Percentiles rank a stretch among this genome's conserved stretches.
These are phyloP conservation scores for Onthophagus sagittarius DNA, from an alignment of 2,888 invertebrate genomes.

Conservation along the genomic window DNA sequence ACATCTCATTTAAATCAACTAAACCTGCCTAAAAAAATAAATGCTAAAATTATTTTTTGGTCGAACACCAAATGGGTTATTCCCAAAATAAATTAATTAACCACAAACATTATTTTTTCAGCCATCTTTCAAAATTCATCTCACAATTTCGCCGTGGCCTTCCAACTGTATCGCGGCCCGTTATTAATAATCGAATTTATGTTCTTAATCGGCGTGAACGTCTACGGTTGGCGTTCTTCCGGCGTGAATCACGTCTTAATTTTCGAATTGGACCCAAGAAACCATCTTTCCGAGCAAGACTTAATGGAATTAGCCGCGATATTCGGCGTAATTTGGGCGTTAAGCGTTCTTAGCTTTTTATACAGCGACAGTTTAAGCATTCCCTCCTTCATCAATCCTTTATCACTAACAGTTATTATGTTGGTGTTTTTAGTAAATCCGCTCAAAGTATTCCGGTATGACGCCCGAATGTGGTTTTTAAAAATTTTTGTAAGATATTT, in stretches of 20 bases:
- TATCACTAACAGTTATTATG: constrained; percentile 66
- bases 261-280: constrained; percentile 76
- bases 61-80: not conserved
- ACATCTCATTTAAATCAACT: too few species aligned
- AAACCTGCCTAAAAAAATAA: too few species aligned
- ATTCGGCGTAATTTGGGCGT: constrained; percentile 72
- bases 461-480: constrained; percentile 73
- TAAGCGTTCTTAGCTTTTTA: constrained; percentile 64
- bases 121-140: constrained; percentile 53
- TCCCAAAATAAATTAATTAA: not conserved
- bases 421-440: constrained; percentile 72
- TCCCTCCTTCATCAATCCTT: constrained; percentile 73
- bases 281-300: constrained; percentile 73
- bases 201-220: constrained; percentile 75
- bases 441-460: constrained; percentile 68
- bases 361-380: constrained; percentile 62
- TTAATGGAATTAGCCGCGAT: constrained; percentile 73
- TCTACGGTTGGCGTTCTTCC: constrained; percentile 76
- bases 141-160: constrained; percentile 63
- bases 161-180: constrained; percentile 76
- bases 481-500: constrained; percentile 54
- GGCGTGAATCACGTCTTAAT: constrained; percentile 83
- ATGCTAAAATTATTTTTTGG: too few species aligned
- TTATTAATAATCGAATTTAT: constrained; percentile 71
- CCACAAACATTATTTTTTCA: constrained; percentile 28